Evolutionary conservation across 2,888 invertebrate species (phyloP), one percentile per base, ranked within the genome.

Genomic region (Ceriagrion tenellum): DNA sequence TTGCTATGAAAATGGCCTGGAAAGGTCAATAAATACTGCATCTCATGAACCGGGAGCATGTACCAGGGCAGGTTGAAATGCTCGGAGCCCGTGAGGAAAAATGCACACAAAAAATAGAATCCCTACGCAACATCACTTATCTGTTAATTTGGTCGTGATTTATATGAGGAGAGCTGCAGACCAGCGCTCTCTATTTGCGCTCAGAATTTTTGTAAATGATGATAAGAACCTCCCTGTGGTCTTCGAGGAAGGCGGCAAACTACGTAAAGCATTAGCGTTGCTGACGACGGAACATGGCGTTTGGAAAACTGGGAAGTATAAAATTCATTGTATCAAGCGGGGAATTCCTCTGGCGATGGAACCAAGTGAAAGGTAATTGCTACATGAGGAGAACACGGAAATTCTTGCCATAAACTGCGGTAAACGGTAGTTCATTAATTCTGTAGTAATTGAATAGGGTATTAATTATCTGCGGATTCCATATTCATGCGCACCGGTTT

Each of bases 111-210:
- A 30, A 81, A 81, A 35, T n/a, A 81, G 16, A 81, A 30, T 81
- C 30, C 16, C 81, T 18, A 26, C 81, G 30, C 1, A 81, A 18
- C 81, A 81, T 81, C 81, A 81, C 81, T 81, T 69, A 69, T 0
- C n/a, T 69, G 69, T n/a, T 69, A 69, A 69, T 69, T 69, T 69
- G n/a, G 69, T n/a, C 69, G 69, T 69, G 69, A 69, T 69, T 69
- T 69, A 69, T 69, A 69, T n/a, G n/a, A 69, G 69, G 12, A 69
- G 59, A 59, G n/a, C 69, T n/a, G 26, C 69, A 20, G n/a, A 12
- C 69, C n/a, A 69, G n/a, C 12, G n/a, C 69, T 69, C n/a, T n/a
- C 4, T n/a, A n/a, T 69, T n/a, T 0, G n/a, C 4, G 69, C n/a
- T 69, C 69, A 8, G 10, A 69, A n/a, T 69, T n/a, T n/a, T 69